Conservation (phyloP, 2,113 vertebrate species). For the Rhabdornis inornatus region DNA sequence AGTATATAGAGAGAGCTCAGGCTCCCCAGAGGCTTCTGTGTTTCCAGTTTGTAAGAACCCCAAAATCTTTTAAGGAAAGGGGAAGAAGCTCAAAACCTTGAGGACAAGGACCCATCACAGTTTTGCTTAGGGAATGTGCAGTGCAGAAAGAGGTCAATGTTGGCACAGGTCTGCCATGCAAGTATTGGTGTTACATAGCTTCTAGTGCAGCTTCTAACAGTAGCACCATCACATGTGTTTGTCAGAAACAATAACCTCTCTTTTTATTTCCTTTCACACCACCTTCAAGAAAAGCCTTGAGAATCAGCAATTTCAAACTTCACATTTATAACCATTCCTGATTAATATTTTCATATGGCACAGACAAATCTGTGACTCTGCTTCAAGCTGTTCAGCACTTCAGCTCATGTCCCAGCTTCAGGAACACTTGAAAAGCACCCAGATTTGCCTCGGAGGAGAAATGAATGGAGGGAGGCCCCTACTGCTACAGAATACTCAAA, state of each 20-base stretch:
- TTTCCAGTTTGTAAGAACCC: background rate
- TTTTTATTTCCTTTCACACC: background rate
- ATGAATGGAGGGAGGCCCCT: background rate
- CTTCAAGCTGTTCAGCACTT: background rate
- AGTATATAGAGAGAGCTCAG: background rate
- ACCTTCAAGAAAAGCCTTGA: background rate
- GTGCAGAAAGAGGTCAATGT: fast-evolving
- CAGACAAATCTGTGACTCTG: background rate
- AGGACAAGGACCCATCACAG: background rate
- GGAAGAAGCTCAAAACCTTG: background rate
- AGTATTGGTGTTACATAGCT: background rate
- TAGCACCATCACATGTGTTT: background rate
- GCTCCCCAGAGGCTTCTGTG: background rate
- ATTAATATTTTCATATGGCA: background rate
- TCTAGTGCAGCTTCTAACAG: background rate
- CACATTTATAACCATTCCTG: background rate
- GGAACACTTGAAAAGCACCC: background rate
- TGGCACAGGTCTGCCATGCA: background rate
- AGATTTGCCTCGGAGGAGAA: background rate
- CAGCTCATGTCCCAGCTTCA: background rate
- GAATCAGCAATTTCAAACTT: background rate
- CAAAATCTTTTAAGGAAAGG: background rate
- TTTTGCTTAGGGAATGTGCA: background rate
- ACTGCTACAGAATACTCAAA: background rate
- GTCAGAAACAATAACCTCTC: background rate